Base-by-base conservation (phyloP, 2,888 invertebrate genomes). In the Heliconius ethilla region DNA sequence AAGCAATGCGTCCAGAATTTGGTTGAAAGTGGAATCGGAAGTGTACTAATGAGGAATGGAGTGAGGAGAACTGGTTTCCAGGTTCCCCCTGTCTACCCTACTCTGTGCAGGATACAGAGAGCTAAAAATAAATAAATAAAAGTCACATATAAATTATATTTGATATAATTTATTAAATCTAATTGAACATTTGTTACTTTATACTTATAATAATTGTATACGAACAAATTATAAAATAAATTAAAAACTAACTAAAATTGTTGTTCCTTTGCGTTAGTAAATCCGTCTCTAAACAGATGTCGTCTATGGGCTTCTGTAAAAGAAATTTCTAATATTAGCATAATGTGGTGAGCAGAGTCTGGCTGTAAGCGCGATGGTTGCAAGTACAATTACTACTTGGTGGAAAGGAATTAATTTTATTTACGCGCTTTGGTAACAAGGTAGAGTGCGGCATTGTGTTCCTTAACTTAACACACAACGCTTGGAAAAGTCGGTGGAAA, bases 221-320 rank as follows among this genome's bases (percentile, higher is more conserved):
- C 5, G 37, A 67, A 37, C 33, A 67, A 67, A 67, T 33, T 37
- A 4, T n/a, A 37, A 13, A 72, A 22, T 18, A 62, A 70, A 79
- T 11, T 51, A 55, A 59, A 55, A 67, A 79, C 67, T 40, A 80
- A 77, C 70, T 80, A 73, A 76, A 78, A 51, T 85, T 84, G 72
- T 86, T 89, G 76, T 83, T 87, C 78, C 83, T 84, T 45, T 82
- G 82, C 62, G 79, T 77, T 25, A 85, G 70, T 18, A 84, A 77
- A 33, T 87, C 84, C 22, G 81, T 69, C 72, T 82, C 82, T 40
- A 83, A 81, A 70, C 82, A 83, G 70, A 82, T 81, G 69, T 83
- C 83, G 18, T 86, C 85, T 37, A 74, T 74, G 33, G 73, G 37
- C 81, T 87, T 87, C 90, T 90, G 89, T 65, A 86, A 89, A 82